Percentiles rank a stretch among this genome's conserved stretches.
Conservation (phyloP, 1,140 invertebrate species). For the Chlorops oryzae region DNA sequence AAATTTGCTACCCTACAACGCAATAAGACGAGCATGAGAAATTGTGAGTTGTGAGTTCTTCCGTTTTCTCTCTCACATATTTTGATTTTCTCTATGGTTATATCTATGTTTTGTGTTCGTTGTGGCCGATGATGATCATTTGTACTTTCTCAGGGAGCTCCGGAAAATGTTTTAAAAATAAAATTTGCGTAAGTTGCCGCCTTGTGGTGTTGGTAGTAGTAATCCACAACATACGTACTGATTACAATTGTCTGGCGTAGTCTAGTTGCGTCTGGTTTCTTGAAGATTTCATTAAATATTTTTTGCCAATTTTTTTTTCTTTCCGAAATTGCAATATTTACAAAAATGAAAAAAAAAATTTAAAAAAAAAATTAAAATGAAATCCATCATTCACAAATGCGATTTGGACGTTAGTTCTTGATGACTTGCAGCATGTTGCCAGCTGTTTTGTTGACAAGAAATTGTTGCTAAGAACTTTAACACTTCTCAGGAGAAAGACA, state of each 20-base stretch:
- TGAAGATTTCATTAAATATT: background rate
- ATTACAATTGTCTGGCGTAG: background rate
- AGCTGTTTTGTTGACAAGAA: too few species aligned
- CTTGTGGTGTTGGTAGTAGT: too few species aligned
- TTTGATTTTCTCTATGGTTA: background rate
- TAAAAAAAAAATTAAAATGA: too few species aligned
- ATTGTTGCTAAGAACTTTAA: too few species aligned
- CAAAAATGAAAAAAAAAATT: too few species aligned
- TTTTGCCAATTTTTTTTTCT: background rate
- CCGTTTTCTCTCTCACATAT: background rate
- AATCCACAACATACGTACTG: too few species aligned
- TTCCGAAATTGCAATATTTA: background rate
- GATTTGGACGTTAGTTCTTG: too few species aligned
- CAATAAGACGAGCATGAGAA: too few species aligned
- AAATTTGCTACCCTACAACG: too few species aligned
- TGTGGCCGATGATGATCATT: background rate
- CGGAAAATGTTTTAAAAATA: slow-evolving; percentile 39
- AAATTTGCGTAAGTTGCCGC: slow-evolving; percentile 39
- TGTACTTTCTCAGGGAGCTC: slow-evolving; percentile 4
- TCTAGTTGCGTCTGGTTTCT: background rate
- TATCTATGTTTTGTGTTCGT: background rate
- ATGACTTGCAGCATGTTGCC: too few species aligned
- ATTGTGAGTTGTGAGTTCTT: background rate
- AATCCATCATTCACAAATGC: too few species aligned
- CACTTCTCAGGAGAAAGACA: too few species aligned